Evolutionary conservation across 2,888 invertebrate species (phyloP).

Genomic region (Aethes cnicana): DNA sequence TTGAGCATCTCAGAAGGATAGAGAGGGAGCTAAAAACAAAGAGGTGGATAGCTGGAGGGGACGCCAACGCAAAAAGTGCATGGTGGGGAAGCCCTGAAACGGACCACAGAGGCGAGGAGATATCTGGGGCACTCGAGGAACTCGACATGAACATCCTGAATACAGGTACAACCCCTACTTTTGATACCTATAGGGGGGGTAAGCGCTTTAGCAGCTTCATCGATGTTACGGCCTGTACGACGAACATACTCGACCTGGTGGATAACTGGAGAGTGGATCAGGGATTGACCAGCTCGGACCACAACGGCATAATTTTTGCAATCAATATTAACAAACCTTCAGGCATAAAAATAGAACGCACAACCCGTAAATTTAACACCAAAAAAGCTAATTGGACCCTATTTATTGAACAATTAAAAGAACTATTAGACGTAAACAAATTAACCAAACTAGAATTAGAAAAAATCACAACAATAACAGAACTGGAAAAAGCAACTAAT

Average conservation of each 20-base stretch:
- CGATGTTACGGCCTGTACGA: not conserved
- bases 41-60: not conserved
- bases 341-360: not conserved
- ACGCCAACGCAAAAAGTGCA: no score
- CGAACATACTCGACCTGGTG: not conserved
- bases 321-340: not conserved
- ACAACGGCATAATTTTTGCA: not conserved
- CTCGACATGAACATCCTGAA: conserved; percentile 36
- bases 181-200: conserved; percentile 33
- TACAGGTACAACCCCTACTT: conserved; percentile 36
- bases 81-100: not conserved
- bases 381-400: no score
- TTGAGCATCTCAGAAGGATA: conserved; percentile 21
- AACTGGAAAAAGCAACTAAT: not conserved
- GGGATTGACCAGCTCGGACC: not conserved
- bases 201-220: not conserved
- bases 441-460: not conserved
- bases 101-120: conserved; percentile 16
- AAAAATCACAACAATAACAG: not conserved
- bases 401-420: not conserved
- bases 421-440: not conserved
- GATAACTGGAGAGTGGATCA: not conserved
- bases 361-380: conserved; percentile 1
- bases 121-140: conserved; percentile 27
- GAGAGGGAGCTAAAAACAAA: not conserved